Evolutionary conservation across 92 coral and sea anemone species (phyloP), one percentile per base, ranked within the genome.

Genomic region (Pocillopora grandis): DNA sequence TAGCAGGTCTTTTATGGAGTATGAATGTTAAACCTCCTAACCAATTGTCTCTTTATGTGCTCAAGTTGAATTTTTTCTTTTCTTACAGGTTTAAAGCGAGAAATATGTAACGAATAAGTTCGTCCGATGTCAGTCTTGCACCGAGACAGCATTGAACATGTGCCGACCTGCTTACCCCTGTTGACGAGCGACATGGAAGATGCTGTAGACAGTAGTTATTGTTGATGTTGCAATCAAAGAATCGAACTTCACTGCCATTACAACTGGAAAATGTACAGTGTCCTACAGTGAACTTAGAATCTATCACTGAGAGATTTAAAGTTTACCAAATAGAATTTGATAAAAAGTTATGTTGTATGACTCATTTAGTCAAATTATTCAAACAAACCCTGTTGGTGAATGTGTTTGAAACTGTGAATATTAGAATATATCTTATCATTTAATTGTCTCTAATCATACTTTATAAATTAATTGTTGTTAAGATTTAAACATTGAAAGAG

Each of bases 351-450:
- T 42, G 4, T 42, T 42, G 52, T 42, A 42, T 42, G 52, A 42
- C 52, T 42, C 52, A 7, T 42, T 42, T 42, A 42, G 52, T 42
- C 52, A 42, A 42, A 42, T 42, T 42, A 42, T 42, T 42, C 52
- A 42, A 42, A 3, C 52, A 42, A 3, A 7, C 52, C 8, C 5
- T 7, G 52, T 42, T 42, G 52, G 52, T 42, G 52, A 42, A 42
- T 42, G 52, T 83, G 78, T 74, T 62, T 60, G 52, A 73, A 21
- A 27, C 55, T 83, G 86, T 83, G 80, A 83, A 83, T 83, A 72
- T 74, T 33, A 83, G 33, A 49, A 73, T 83, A 61, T 74, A 62
- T 62, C 14, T 3, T 42, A 42, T 42, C 52, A 42, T 42, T 42
- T 42, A 42, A 42, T 42, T 42, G 52, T 42, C 52, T 42, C 52